Percentiles rank a stretch among this genome's conserved stretches.
Conservation (phyloP, 1,140 invertebrate genomes). For the Camponotus vicinus region DNA sequence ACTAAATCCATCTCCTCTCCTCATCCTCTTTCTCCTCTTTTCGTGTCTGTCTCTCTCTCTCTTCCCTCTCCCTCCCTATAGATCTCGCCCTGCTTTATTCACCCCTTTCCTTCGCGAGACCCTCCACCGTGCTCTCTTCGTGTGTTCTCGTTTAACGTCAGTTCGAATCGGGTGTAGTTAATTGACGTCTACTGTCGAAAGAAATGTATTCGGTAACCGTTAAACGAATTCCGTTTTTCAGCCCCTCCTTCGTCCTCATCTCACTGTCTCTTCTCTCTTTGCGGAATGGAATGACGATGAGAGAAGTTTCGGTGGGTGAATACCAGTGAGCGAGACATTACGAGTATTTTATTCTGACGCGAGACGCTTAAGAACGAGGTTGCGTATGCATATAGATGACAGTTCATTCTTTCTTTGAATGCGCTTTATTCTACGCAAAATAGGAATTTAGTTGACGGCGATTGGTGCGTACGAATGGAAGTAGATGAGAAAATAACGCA, state of each 20-base stretch:
- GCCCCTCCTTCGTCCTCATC: background rate
- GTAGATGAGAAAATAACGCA: slow-evolving; percentile 8
- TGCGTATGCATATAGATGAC: slow-evolving; percentile 51
- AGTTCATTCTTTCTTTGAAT: slow-evolving; percentile 17
- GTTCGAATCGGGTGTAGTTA: slow-evolving; percentile 71
- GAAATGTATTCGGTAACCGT: slow-evolving; percentile 75
- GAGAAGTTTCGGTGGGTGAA: slow-evolving; percentile 1
- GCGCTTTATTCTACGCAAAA: slow-evolving; percentile 18
- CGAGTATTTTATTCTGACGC: slow-evolving; percentile 52
- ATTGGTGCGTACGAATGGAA: slow-evolving; percentile 6
- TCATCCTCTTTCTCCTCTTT: slow-evolving; percentile 5
- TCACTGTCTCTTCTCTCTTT: slow-evolving; percentile 22
- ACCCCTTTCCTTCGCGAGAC: slow-evolving; percentile 38
- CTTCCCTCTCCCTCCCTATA: slow-evolving; percentile 6
- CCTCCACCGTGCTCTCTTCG: slow-evolving; percentile 43
- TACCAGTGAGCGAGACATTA: slow-evolving; percentile 12
- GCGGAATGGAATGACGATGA: slow-evolving; percentile 45
- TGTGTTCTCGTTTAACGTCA: slow-evolving; percentile 71
- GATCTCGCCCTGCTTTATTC: slow-evolving; percentile 25
- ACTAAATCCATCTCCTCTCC: slow-evolving; percentile 68
- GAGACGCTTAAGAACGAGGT: slow-evolving; percentile 41
- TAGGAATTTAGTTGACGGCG: slow-evolving; percentile 25
- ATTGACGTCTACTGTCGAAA: slow-evolving; percentile 75
- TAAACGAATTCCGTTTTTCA: slow-evolving; percentile 73
- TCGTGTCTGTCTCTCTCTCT: background rate